Percentiles rank a stretch among this genome's conserved stretches.
Evolutionary conservation across 1,140 invertebrate species (phyloP).

Genomic region (Drusus annulatus): DNA sequence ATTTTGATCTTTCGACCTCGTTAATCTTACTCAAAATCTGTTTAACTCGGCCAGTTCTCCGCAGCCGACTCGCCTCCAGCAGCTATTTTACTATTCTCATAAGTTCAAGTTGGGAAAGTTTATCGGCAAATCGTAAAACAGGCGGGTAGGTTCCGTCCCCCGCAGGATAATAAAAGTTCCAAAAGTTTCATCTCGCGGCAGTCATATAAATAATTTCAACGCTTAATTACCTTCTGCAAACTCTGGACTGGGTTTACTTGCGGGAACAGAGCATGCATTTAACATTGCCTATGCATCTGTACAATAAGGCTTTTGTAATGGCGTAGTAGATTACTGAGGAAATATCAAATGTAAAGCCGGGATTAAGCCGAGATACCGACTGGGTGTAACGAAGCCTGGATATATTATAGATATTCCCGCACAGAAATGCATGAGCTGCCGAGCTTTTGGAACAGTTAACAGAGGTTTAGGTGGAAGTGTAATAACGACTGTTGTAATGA

Average conservation of each 20-base stretch:
- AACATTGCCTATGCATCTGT: background rate
- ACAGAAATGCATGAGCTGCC: background rate
- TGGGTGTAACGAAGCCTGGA: background rate
- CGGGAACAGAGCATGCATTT: background rate
- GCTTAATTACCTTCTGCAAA: conserved; percentile 1
- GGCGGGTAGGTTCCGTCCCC: background rate
- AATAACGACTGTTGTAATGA: conserved; percentile 18
- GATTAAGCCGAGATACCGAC: conserved; percentile 2
- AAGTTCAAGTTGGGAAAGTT: background rate
- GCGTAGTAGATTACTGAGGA: background rate
- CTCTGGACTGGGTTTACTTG: background rate
- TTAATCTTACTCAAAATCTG: no score
- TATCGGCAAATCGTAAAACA: background rate
- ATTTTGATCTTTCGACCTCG: no score
- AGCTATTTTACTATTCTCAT: background rate
- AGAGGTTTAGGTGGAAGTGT: background rate
- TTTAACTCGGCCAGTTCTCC: no score
- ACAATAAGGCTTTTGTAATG: background rate
- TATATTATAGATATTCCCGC: no score
- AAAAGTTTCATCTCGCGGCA: background rate
- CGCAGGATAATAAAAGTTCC: background rate
- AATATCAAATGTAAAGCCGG: conserved; percentile 19
- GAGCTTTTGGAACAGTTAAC: background rate
- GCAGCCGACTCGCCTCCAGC: no score
- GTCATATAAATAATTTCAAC: background rate